Conservation (phyloP, 2,113 vertebrate genomes). For the Argyrosomus japonicus region DNA sequence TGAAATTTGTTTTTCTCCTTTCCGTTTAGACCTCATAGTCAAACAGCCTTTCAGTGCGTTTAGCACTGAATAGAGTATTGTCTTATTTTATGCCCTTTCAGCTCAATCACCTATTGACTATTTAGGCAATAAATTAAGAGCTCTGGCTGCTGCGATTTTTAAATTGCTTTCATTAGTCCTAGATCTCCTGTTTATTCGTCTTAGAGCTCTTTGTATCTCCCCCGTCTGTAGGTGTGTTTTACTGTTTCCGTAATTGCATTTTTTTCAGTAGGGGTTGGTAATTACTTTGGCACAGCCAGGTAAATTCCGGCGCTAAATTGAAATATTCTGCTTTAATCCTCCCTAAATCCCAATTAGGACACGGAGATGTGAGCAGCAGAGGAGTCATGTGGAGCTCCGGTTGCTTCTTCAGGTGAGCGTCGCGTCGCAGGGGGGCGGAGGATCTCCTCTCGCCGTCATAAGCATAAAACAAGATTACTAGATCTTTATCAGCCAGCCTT, state of each 20-base stretch:
- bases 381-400: conserved; percentile 64
- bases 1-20: background rate
- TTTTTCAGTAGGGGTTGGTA: conserved; percentile 56
- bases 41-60: background rate
- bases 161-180: conserved; percentile 65
- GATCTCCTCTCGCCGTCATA: conserved; percentile 63
- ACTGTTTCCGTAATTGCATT: conserved; percentile 66
- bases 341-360: conserved; percentile 69
- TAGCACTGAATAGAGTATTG: conserved; percentile 5
- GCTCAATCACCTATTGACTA: conserved; percentile 28
- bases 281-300: conserved; percentile 74
- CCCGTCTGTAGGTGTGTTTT: conserved; percentile 55
- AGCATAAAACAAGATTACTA: conserved; percentile 76
- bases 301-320: conserved; percentile 72
- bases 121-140: conserved; percentile 44
- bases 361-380: conserved; percentile 52
- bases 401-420: conserved; percentile 77
- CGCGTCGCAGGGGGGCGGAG: conserved; percentile 49
- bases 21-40: background rate
- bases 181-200: conserved; percentile 57
- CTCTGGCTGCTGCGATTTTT: conserved; percentile 46
- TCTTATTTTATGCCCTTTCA: conserved; percentile 27
- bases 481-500: conserved; percentile 62
- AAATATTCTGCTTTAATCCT: conserved; percentile 77
- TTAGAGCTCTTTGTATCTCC: conserved; percentile 38